phyloP scores from a whole-genome alignment of 2,797 vertebrate genomes.

The Eremophila alpestris region DNA sequence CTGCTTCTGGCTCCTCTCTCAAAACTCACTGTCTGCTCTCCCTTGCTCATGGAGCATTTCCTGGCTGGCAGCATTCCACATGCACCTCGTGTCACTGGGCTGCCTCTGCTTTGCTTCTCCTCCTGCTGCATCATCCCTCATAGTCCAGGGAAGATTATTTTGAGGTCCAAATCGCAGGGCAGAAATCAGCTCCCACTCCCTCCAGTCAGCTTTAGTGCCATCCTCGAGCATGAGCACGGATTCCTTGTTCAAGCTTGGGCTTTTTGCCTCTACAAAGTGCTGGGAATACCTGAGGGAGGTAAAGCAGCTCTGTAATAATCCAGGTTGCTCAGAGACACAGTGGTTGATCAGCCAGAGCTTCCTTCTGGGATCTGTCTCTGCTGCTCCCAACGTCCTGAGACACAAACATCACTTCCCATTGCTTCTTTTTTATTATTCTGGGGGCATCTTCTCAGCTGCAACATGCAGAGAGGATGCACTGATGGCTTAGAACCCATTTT shows the following conservation, averaged over 20 bases:
- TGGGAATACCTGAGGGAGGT: neutral
- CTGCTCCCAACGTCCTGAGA: neutral
- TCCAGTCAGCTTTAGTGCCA: neutral
- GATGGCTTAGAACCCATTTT: neutral
- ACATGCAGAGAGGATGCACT: neutral
- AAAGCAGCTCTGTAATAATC: slow-evolving; percentile 1
- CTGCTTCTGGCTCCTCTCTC: neutral
- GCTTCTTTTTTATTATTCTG: neutral
- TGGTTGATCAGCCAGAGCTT: neutral
- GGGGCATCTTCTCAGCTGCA: neutral
- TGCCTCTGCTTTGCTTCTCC: slow-evolving; percentile 17
- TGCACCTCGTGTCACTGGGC: slow-evolving; percentile 17
- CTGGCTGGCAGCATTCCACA: slow-evolving; percentile 17
- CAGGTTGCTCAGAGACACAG: neutral
- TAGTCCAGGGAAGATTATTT: neutral
- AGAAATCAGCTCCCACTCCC: neutral
- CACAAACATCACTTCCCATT: neutral
- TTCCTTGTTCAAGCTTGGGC: neutral
- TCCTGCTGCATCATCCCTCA: neutral
- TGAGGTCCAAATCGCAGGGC: neutral
- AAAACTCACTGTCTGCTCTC: neutral
- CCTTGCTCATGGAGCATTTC: neutral
- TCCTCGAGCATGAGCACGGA: neutral
- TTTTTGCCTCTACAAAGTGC: neutral
- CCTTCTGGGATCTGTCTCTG: neutral